A percentile compares a stretch with the other conserved stretches of the same genome.
These are phyloP conservation scores for Stictonetta naevosa DNA, from an alignment of 2,113 vertebrate species.

Conservation along the genomic window DNA sequence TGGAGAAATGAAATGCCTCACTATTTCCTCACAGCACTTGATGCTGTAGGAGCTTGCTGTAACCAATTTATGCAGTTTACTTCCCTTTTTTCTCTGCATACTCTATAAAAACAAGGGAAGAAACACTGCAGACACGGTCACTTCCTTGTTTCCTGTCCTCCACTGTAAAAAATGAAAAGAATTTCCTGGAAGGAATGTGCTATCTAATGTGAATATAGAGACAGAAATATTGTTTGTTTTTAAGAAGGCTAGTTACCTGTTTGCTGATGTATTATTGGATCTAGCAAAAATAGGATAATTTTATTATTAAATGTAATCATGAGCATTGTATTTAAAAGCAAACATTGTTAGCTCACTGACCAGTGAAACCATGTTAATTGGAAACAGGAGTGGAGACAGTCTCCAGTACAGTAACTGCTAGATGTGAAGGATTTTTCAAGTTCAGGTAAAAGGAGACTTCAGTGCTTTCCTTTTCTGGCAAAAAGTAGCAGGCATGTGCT, in stretches of 20 bases:
- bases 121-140: neutral
- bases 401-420: neutral
- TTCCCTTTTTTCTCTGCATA: neutral
- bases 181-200: constrained; percentile 57
- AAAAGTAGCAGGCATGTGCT: neutral
- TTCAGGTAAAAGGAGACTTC: neutral
- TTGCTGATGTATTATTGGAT: neutral
- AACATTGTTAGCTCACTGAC: neutral
- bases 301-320: neutral
- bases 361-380: neutral
- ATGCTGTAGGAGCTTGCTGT: neutral
- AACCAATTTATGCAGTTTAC: neutral
- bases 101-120: neutral
- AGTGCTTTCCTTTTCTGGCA: neutral
- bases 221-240: neutral
- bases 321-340: neutral
- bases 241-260: neutral
- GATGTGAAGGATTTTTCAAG: neutral
- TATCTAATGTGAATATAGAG: neutral
- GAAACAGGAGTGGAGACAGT: neutral
- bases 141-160: constrained; percentile 52
- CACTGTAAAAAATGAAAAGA: constrained; percentile 28
- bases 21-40: neutral
- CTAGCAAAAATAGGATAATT: neutral
- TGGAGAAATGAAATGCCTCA: neutral